Evolutionary conservation across 2,113 vertebrate species (phyloP).

Genomic region (Antechinus stuartii): DNA sequence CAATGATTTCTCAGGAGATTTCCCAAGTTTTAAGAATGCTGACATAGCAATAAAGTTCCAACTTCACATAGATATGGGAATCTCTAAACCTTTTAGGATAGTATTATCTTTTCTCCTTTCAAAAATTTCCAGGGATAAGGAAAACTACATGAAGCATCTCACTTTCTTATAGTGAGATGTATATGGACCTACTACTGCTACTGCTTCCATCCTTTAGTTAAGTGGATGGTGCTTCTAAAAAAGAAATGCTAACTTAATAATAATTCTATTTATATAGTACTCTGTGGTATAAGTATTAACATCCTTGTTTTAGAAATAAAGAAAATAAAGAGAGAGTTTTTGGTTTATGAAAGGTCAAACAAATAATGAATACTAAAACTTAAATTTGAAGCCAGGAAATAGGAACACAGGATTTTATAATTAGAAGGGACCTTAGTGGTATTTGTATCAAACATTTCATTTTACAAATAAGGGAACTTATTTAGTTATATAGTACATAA

Average conservation of each 20-base stretch:
- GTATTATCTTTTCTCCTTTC: background rate
- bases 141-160: background rate
- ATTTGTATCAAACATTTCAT: background rate
- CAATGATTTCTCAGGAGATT: background rate
- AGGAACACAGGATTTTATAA: too few species aligned
- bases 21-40: background rate
- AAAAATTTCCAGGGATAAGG: constrained; percentile 6
- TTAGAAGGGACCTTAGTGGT: too few species aligned
- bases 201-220: background rate
- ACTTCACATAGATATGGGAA: constrained; percentile 5
- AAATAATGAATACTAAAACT: too few species aligned
- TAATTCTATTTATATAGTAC: too few species aligned
- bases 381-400: too few species aligned
- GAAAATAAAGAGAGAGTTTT: too few species aligned
- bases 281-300: too few species aligned
- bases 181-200: background rate
- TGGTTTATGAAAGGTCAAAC: too few species aligned
- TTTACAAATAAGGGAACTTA: constrained; percentile 33
- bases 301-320: too few species aligned
- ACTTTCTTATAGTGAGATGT: constrained; percentile 14
- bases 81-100: constrained; percentile 18
- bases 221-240: background rate
- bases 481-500: constrained; percentile 22
- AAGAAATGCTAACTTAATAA: too few species aligned
- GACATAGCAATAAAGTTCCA: constrained; percentile 15